Evolutionary conservation across 2,113 vertebrate species (phyloP), one percentile per base, ranked within the genome.

Genomic region (Cinclus mexicanus): DNA sequence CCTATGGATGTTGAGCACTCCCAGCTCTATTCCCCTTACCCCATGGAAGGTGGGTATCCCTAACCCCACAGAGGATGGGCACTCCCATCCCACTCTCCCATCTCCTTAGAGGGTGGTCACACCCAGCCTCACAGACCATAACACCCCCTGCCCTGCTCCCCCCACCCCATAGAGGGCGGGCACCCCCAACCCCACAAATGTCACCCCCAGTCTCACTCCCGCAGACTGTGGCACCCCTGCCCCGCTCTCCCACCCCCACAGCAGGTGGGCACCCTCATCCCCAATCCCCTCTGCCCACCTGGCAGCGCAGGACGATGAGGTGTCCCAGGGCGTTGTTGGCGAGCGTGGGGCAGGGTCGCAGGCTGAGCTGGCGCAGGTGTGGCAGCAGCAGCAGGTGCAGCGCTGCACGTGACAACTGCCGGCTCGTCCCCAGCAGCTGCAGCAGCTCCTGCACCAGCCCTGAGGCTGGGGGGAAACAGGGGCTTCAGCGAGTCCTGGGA

Each of bases 331-430:
- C 92, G 1, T 98, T 92, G 85, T 96, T 98, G 96, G 95, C 97
- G 14, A 99, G 97, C 42, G 94, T 19, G 11, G 98, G 93, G 84
- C 98, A 98, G 26, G 29, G 21, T 2, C 64, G 69, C 71, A 99
- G 98, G 42, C 97, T 98, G 59, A 99, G 97, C 70, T 79, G 64
- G 26, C 79, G 97, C 83, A 99, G 98, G 60, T 99, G 98, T 0
- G 98, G 98, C 59, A 98, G 96, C 84, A 99, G 96, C n/a, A 99
- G 96, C 37, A 99, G 98, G 69, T 98, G 98, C 9, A 99, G 98
- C 3, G 98, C 98, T 0, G 98, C 98, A 1, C 98, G 97, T 0
- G 98, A 98, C 94, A 99, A 70, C 72, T 98, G 95, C 80, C 96
- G 97, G 49, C 96, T 97, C 33, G 82, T 74, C 2, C 97, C 97